phyloP scores from a whole-genome alignment of 2,888 invertebrate species.

The Hypselothyrea guttata region DNA sequence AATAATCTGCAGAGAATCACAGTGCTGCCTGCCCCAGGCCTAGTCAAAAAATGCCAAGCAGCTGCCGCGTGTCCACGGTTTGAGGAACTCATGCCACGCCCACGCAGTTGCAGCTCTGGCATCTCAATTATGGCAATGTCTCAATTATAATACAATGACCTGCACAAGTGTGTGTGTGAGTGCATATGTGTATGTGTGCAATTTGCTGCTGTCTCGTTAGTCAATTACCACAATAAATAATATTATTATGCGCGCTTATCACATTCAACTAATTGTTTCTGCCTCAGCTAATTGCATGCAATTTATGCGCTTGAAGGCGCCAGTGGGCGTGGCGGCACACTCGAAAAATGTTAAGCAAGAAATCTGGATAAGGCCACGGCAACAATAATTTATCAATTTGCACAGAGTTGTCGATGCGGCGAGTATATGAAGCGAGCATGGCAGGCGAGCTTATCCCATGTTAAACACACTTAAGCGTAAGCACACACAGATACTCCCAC shows the following conservation, averaged over 20 bases:
- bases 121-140: conserved; percentile 39
- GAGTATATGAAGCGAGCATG: conserved; percentile 63
- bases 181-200: conserved; percentile 23
- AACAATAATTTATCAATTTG: conserved; percentile 76
- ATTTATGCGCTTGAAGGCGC: conserved; percentile 38
- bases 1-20: conserved; percentile 11
- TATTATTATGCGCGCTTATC: conserved; percentile 58
- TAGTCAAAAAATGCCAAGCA: conserved; percentile 5
- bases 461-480: conserved; percentile 64
- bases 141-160: conserved; percentile 52
- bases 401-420: conserved; percentile 26
- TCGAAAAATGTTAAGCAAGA: background rate
- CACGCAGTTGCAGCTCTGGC: conserved; percentile 26
- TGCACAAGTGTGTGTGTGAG: conserved; percentile 7
- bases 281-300: conserved; percentile 65
- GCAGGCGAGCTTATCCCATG: conserved; percentile 67
- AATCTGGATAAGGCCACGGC: background rate
- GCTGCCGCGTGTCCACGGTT: background rate
- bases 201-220: conserved; percentile 10
- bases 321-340: conserved; percentile 10
- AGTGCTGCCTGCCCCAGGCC: too few relatives aligned
- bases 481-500: conserved; percentile 23
- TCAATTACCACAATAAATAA: conserved; percentile 58
- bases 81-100: background rate
- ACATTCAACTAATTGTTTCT: conserved; percentile 68